phyloP scores from a whole-genome alignment of 1,140 invertebrate species.

The Drosophila pectinifera region DNA sequence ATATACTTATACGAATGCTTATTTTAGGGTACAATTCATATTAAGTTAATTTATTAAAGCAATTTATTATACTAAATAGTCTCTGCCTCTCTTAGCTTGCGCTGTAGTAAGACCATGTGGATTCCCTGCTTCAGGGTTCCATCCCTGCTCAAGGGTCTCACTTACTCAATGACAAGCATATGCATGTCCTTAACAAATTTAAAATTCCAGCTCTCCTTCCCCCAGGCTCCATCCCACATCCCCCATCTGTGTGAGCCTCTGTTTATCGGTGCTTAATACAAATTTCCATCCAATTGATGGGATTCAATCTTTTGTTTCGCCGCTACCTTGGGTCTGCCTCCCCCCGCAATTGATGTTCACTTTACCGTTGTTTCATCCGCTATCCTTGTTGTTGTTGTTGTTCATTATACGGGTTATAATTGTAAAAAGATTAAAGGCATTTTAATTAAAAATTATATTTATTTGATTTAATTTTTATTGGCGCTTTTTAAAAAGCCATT shows the following conservation, averaged over 20 bases:
- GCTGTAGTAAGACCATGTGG: too few species aligned
- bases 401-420: constrained; percentile 69
- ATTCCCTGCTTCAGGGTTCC: too few species aligned
- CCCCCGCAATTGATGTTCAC: constrained; percentile 11
- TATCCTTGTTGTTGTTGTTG: constrained; percentile 25
- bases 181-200: constrained; percentile 15
- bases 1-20: too few species aligned
- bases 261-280: constrained; percentile 36
- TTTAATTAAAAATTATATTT: constrained; percentile 84
- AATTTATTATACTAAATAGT: too few species aligned
- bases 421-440: constrained; percentile 81
- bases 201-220: background rate
- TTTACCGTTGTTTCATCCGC: constrained; percentile 9
- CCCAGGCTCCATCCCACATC: too few species aligned
- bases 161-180: background rate
- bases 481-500: constrained; percentile 79
- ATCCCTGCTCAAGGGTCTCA: too few species aligned
- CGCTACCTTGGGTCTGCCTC: background rate
- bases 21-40: too few species aligned
- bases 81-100: too few species aligned
- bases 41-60: too few species aligned
- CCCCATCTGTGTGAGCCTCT: background rate
- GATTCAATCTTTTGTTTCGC: constrained; percentile 34
- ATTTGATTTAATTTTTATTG: constrained; percentile 84
- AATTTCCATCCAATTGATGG: constrained; percentile 45